Evolutionary conservation across 2,113 vertebrate genomes (phyloP).

Genomic region (Zootoca vivipara): DNA sequence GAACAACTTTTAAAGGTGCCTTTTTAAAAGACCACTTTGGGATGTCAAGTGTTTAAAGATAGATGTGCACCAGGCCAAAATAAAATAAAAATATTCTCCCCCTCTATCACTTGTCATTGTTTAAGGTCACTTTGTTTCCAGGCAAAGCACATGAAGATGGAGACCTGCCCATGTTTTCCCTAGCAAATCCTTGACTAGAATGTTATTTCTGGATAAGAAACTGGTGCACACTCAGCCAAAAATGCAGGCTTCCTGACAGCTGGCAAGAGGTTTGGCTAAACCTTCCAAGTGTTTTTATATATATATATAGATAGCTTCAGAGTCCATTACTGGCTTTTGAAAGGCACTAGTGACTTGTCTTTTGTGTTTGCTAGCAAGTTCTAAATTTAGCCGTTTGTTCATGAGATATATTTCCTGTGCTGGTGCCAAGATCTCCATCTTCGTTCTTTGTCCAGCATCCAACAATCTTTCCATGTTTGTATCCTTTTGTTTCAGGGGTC

Average conservation of each 20-base stretch:
- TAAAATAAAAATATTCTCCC: neutral
- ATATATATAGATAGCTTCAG: constrained; percentile 17
- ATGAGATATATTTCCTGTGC: constrained; percentile 12
- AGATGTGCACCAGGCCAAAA: neutral
- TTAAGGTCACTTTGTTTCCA: constrained; percentile 40
- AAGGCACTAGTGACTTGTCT: constrained; percentile 26
- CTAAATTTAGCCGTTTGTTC: constrained; percentile 47
- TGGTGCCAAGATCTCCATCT: constrained; percentile 25
- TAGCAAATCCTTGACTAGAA: constrained; percentile 30
- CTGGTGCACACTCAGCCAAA: neutral
- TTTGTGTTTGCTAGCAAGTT: constrained; percentile 13
- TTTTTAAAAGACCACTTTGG: constrained; percentile 34
- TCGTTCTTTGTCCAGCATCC: constrained; percentile 25
- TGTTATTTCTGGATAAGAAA: constrained; percentile 33
- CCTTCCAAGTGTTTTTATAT: constrained; percentile 6
- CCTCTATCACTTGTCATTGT: constrained; percentile 11
- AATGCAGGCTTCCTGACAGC: neutral
- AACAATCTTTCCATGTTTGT: constrained; percentile 11
- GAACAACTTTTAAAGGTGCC: constrained; percentile 36
- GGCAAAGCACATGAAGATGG: constrained; percentile 8
- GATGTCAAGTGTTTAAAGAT: neutral
- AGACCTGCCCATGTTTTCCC: neutral
- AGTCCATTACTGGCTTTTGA: constrained; percentile 11
- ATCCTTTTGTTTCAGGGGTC: neutral
- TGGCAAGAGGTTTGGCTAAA: constrained; percentile 35